Evolutionary conservation across 1,140 invertebrate genomes (phyloP).

Genomic region (Coboldia fuscipes): DNA sequence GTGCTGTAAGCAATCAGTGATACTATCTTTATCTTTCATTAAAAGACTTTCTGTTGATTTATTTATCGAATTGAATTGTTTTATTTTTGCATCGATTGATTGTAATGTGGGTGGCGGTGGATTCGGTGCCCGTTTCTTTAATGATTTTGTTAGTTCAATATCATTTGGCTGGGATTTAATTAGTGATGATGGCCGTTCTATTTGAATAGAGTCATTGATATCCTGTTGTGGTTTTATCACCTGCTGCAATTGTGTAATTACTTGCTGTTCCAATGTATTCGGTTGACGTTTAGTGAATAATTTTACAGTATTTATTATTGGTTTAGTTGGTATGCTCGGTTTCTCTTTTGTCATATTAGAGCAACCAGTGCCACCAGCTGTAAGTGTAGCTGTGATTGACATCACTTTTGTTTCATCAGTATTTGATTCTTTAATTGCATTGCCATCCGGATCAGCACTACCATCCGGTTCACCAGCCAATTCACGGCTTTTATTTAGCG

Average conservation of each 20-base stretch:
- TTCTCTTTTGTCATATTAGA: conserved; percentile 25
- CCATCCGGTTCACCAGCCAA: conserved; percentile 61
- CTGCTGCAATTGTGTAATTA: conserved; percentile 26
- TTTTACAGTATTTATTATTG: conserved; percentile 18
- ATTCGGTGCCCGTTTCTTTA: conserved; percentile 29
- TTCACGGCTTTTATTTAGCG: conserved; percentile 39
- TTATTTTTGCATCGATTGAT: conserved; percentile 6
- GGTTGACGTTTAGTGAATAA: conserved; percentile 11
- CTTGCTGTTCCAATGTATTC: conserved; percentile 20
- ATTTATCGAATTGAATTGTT: not conserved
- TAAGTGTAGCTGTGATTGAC: conserved; percentile 18
- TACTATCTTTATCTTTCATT: no score
- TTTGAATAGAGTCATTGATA: conserved; percentile 6
- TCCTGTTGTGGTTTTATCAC: conserved; percentile 16
- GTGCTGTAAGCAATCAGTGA: not conserved
- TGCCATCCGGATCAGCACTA: conserved; percentile 49
- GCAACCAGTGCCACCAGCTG: no score
- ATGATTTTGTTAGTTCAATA: conserved; percentile 10
- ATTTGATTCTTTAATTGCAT: no score
- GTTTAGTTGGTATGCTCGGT: conserved; percentile 39
- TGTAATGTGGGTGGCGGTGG: conserved; percentile 19
- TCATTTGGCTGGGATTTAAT: conserved; percentile 9
- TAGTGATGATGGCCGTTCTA: conserved; percentile 7
- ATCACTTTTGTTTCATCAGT: no score
- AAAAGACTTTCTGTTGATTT: not conserved